Base-by-base conservation (phyloP, 2,113 vertebrate species). In the Tachuris rubrigastra region DNA sequence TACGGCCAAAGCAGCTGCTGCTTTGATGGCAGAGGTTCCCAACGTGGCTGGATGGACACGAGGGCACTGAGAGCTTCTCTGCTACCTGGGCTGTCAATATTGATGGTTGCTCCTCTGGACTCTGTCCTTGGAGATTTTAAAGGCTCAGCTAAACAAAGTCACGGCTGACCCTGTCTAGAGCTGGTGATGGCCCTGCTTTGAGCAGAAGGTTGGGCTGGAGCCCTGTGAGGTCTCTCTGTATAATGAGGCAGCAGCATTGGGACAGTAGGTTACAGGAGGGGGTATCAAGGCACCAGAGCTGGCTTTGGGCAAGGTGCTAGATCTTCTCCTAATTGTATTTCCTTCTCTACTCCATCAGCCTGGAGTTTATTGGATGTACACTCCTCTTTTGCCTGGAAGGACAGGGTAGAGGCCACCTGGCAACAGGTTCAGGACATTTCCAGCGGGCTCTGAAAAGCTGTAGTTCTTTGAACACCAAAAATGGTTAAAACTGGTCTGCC, bases 91-190 rank as follows among this genome's bases (percentile, higher is more conserved):
- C 55, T 58, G 8, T 20, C 22, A 8, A 3, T 2, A 30, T 13
- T 11, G 7, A 4, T 73, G 49, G 4, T 1, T 41, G 18, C 3
- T n/a, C n/a, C n/a, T n/a, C n/a, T 60, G 33, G 53, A 13, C 18
- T 49, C 56, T 30, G 5, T 5, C 37, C 50, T 60, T 28, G 75
- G 46, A 49, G 33, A 2, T 42, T 63, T 30, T 20, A 49, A 67
- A 47, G 42, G 39, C 17, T 79, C 31, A 87, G 72, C 46, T 50
- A 10, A 55, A 30, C 28, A 47, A 72, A 91, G 9, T 42, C 9
- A 0, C 4, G 47, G 7, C 18, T 63, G 30, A 68, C 5, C 22
- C 5, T 0, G 4, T 15, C 22, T 10, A 10, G 19, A 4, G 0
- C 13, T 63, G 69, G 66, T 47, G 30, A 5, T 49, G 62, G 60